phyloP scores from a whole-genome alignment of 2,888 invertebrate genomes.

The Nomada fabriciana region DNA sequence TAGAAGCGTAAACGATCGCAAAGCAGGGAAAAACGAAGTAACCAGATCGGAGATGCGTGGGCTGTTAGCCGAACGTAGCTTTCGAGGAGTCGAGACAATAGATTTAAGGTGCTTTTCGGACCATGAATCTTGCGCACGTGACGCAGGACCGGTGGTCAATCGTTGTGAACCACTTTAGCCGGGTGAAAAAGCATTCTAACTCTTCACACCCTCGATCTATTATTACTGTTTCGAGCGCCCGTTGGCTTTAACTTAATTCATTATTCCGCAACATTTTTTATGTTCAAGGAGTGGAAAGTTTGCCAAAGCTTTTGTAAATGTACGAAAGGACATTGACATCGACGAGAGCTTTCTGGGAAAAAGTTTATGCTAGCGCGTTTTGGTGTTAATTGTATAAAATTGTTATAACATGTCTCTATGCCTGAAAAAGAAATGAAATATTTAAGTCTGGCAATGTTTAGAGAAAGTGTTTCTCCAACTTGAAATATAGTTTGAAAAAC shows the following conservation, averaged over 20 bases:
- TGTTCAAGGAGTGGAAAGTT: neutral
- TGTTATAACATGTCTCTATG: too few species aligned
- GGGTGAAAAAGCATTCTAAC: conserved; percentile 9
- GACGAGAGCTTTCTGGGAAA: too few species aligned
- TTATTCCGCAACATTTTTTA: neutral
- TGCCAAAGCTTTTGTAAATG: neutral
- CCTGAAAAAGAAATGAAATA: too few species aligned
- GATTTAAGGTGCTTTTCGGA: conserved; percentile 61
- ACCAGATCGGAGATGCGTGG: conserved; percentile 21
- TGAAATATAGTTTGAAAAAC: too few species aligned
- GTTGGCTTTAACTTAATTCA: conserved; percentile 14
- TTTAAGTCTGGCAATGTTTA: too few species aligned
- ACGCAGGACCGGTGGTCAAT: conserved; percentile 37
- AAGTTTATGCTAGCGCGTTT: too few species aligned
- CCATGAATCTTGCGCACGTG: conserved; percentile 62
- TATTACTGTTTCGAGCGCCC: conserved; percentile 2
- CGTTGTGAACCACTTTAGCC: conserved; percentile 15
- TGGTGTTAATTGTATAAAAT: too few species aligned
- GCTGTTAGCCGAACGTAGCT: conserved; percentile 22
- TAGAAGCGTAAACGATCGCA: conserved; percentile 70
- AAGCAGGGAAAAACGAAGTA: conserved; percentile 48
- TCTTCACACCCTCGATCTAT: conserved; percentile 7
- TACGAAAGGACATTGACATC: too few species aligned
- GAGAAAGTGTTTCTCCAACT: too few species aligned
- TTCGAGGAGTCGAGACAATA: conserved; percentile 60